Conservation (phyloP, 2,113 vertebrate species). For the Gila orcuttii region DNA sequence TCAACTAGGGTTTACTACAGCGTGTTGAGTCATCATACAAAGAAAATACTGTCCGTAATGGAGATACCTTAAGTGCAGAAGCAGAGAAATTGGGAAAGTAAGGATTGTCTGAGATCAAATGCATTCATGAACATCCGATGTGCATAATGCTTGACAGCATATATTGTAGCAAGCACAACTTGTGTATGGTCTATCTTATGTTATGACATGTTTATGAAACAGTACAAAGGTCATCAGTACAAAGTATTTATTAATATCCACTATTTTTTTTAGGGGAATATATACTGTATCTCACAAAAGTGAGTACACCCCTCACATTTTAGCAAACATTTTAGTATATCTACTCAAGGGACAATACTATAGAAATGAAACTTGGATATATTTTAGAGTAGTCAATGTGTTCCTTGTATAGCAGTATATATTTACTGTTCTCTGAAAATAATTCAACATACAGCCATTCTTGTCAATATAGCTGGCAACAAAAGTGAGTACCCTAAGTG, state of each 20-base stretch:
- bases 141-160: background rate
- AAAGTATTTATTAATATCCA: background rate
- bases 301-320: too few species aligned
- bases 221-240: background rate
- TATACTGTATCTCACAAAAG: background rate
- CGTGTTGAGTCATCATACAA: conserved; percentile 66
- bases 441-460: too few species aligned
- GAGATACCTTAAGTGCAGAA: background rate
- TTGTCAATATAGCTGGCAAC: too few species aligned
- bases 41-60: conserved; percentile 54
- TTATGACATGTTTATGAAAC: background rate
- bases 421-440: too few species aligned
- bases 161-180: background rate
- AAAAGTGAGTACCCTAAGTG: too few species aligned
- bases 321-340: too few species aligned
- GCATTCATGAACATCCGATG: background rate
- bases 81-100: conserved; percentile 7
- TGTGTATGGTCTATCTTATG: background rate
- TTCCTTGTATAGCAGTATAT: too few species aligned
- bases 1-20: conserved; percentile 57
- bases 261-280: background rate
- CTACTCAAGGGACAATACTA: too few species aligned
- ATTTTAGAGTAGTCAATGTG: too few species aligned
- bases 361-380: too few species aligned
- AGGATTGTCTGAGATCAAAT: conserved; percentile 23